Evolutionary conservation across 2,888 invertebrate species (phyloP), one percentile per base, ranked within the genome.

Genomic region (Sesia bembeciformis): DNA sequence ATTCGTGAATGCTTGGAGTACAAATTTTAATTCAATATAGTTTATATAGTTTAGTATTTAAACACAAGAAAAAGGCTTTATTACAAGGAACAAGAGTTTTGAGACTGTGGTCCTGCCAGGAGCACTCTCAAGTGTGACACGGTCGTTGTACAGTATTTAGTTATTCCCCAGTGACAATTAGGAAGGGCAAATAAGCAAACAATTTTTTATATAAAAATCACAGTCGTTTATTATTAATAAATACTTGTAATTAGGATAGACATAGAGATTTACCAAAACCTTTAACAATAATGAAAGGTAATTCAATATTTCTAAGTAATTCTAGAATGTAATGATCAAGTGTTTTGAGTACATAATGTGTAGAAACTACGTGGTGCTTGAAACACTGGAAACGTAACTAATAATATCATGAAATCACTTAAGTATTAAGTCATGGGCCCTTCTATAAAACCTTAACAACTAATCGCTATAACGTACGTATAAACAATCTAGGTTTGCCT

Each of bases 151-250:
- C 23, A 1, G 23, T 23, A 23, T 2, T 23, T 23, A 23, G 23
- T 23, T 23, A 23, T 23, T 23, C 23, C 23, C 23, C 23, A 23
- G 1, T 23, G 2, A 23, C 1, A 23, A 2, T 23, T 23, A 23
- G 7, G 42, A 42, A 7, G 42, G 42, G 42, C 7, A 42, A 6
- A 42, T 42, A 42, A 42, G 5, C 42, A 42, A 5, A 42, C 5
- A 42, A 5, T 49, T 5, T 7, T 39, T 58, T 66, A 63, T 70
- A 84, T 84, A 85, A 88, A 87, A 88, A 89, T 89, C 88, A 89
- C 88, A 89, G 88, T 87, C 84, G 85, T 89, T 88, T 89, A 87
- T 85, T 85, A 76, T 68, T 82, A 85, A 84, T 87, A 85, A 86
- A 85, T 84, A 84, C 84, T 84, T 81, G 78, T 85, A 84, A 85